phyloP scores from a whole-genome alignment of 1,140 invertebrate species.

The Drosophila varians region DNA sequence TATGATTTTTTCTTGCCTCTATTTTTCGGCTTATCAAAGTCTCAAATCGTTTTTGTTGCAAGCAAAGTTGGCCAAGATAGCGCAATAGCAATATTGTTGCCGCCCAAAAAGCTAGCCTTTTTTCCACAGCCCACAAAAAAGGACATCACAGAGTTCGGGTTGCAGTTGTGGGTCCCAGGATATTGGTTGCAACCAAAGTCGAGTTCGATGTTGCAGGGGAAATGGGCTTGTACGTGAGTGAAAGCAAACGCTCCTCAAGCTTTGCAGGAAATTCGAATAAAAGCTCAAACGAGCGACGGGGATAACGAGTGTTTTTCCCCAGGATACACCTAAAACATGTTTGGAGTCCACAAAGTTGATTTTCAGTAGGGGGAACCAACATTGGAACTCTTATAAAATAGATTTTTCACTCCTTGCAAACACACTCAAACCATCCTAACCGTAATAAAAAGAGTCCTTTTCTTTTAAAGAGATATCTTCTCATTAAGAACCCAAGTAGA shows the following conservation, averaged over 20 bases:
- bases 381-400: slow-evolving; percentile 20
- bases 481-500: slow-evolving; percentile 12
- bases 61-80: slow-evolving; percentile 64
- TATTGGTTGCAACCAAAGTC: background rate
- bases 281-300: slow-evolving; percentile 12
- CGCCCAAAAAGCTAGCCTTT: slow-evolving; percentile 26
- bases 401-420: background rate
- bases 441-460: no score
- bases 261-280: background rate
- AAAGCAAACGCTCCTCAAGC: background rate
- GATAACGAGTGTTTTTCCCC: background rate
- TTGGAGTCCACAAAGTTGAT: slow-evolving; percentile 20
- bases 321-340: background rate
- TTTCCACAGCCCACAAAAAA: slow-evolving; percentile 1
- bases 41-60: slow-evolving; percentile 43
- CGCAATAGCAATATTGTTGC: slow-evolving; percentile 38
- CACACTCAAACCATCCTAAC: no score
- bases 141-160: slow-evolving; percentile 1
- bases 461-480: background rate
- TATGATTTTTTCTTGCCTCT: slow-evolving; percentile 25
- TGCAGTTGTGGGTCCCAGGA: slow-evolving; percentile 45
- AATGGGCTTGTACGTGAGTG: background rate
- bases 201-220: slow-evolving; percentile 27
- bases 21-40: slow-evolving; percentile 52
- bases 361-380: background rate